A percentile compares a stretch with the other conserved stretches of the same genome.
Evolutionary conservation across 2,797 vertebrate species (phyloP).

Genomic region (Hippoglossus hippoglossus): DNA sequence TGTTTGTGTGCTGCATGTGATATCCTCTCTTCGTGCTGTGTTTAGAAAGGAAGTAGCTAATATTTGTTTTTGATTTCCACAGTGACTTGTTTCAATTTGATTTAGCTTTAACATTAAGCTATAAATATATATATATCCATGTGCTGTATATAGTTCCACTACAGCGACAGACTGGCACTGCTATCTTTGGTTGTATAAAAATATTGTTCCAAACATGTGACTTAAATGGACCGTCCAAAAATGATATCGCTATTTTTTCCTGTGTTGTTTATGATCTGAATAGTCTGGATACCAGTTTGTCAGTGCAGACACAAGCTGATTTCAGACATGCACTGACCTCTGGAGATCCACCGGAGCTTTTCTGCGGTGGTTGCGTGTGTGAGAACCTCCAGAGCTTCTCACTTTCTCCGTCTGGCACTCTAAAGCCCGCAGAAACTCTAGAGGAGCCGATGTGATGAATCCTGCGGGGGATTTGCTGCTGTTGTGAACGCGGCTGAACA

Average conservation of each 20-base stretch:
- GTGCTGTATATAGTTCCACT: conserved; percentile 14
- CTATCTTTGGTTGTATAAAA: conserved; percentile 31
- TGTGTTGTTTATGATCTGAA: neutral
- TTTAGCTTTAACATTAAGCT: conserved; percentile 8
- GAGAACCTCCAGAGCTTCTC: too few relatives aligned
- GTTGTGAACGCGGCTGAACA: too few relatives aligned
- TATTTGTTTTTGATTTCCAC: conserved; percentile 8
- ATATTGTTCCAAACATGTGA: conserved; percentile 20
- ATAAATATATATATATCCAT: neutral
- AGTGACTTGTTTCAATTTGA: conserved; percentile 5
- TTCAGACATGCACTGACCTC: neutral
- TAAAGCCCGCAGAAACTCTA: too few relatives aligned
- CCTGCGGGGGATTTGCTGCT: too few relatives aligned
- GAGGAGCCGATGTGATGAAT: too few relatives aligned
- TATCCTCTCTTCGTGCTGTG: neutral
- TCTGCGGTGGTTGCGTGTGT: too few relatives aligned
- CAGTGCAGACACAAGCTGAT: neutral
- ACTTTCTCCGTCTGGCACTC: too few relatives aligned
- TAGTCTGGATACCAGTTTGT: neutral
- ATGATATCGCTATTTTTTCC: conserved; percentile 21
- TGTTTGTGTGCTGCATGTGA: conserved; percentile 12
- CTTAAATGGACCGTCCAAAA: conserved; percentile 34
- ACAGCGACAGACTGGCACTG: conserved; percentile 7
- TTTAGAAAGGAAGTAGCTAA: conserved; percentile 3
- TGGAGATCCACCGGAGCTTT: too few relatives aligned